Conservation (phyloP, 2,113 vertebrate species). For the Sinocyclocheilus anshuiensis region DNA sequence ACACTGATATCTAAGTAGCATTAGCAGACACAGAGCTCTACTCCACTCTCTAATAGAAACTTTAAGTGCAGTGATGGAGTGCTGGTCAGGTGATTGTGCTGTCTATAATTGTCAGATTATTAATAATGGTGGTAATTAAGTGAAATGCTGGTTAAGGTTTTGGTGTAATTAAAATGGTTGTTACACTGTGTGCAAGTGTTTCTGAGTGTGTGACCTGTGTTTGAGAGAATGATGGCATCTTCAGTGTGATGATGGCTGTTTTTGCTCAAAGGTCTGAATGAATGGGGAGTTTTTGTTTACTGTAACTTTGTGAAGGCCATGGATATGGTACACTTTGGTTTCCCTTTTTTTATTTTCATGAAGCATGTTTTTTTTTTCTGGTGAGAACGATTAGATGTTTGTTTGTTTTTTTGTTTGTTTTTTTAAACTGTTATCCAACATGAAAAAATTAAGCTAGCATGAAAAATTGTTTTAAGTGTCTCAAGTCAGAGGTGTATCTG, state of each 20-base stretch:
- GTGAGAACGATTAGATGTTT: too few relatives aligned
- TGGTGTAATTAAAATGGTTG: constrained; percentile 67
- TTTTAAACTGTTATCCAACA: too few relatives aligned
- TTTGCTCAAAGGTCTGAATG: constrained; percentile 17
- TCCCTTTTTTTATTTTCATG: not conserved
- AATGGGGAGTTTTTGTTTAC: not conserved
- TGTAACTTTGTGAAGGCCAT: constrained; percentile 8
- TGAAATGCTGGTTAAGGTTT: constrained; percentile 68
- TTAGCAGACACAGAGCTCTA: constrained; percentile 22
- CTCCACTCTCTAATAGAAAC: constrained; percentile 30
- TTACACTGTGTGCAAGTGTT: constrained; percentile 54
- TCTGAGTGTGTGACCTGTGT: constrained; percentile 59
- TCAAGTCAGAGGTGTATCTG: too few relatives aligned
- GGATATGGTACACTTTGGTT: not conserved
- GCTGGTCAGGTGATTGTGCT: constrained; percentile 70
- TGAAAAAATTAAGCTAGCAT: too few relatives aligned
- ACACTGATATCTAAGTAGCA: constrained; percentile 56
- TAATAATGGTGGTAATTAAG: constrained; percentile 82
- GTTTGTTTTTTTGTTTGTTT: too few relatives aligned
- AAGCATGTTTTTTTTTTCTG: not conserved
- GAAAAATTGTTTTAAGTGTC: too few relatives aligned
- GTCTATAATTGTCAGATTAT: constrained; percentile 81
- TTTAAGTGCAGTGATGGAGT: constrained; percentile 56
- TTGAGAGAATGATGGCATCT: constrained; percentile 56
- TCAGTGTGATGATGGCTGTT: not conserved